A percentile compares a stretch with the other conserved stretches of the same genome.
Conservation (phyloP, 2,797 vertebrate genomes). For the Myotis myotis region DNA sequence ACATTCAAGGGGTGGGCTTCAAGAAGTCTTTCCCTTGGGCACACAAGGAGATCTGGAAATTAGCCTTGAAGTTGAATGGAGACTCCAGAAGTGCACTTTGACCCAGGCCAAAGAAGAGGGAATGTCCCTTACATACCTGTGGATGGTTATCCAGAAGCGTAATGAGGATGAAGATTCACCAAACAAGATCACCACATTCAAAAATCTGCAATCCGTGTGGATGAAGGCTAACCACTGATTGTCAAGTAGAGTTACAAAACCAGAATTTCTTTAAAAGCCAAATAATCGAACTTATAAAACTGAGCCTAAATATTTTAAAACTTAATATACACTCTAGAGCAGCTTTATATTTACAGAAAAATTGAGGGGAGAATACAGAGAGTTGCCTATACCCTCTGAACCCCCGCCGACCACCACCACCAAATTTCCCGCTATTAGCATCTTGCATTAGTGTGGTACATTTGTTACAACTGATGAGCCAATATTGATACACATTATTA, state of each 20-base stretch:
- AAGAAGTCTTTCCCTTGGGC: neutral
- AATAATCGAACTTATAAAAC: neutral
- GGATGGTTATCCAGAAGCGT: neutral
- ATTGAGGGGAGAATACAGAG: neutral
- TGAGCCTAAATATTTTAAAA: neutral
- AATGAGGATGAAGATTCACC: neutral
- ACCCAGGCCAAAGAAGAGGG: neutral
- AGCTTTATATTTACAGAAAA: constrained; percentile 11
- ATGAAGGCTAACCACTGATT: neutral
- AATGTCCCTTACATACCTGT: no score
- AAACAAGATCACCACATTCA: neutral
- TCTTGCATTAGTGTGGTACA: neutral
- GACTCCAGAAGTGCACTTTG: neutral
- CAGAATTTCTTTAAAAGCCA: neutral
- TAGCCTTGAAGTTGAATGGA: neutral
- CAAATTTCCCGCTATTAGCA: neutral
- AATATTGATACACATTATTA: neutral
- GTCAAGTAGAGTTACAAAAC: neutral
- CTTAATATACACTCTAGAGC: neutral
- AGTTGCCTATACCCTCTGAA: no score
- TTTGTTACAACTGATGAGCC: neutral
- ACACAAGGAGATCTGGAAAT: neutral
- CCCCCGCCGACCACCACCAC: no score
- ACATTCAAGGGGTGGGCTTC: neutral
- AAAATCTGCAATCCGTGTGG: neutral